These are phyloP conservation scores for Platynereis dumerilii DNA, from an alignment of 2,888 invertebrate genomes.

Conservation along the genomic window DNA sequence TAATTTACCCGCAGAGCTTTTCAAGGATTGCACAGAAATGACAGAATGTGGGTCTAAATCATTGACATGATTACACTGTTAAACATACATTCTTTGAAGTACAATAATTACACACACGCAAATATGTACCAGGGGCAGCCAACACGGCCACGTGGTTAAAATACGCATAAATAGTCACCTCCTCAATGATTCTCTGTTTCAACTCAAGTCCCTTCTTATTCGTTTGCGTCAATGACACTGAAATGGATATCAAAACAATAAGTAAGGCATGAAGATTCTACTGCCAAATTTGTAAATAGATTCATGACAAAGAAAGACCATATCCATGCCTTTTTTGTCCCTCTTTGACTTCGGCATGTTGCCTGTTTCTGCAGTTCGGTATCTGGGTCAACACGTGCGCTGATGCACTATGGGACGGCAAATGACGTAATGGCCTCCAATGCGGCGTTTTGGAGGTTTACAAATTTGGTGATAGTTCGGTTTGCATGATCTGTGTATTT, in stretches of 20 bases:
- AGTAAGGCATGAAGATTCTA: not conserved
- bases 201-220: conserved; percentile 86
- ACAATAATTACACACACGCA: no score
- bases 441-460: conserved; percentile 6
- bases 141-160: no score
- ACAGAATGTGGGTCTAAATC: no score
- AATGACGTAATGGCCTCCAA: not conserved
- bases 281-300: not conserved
- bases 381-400: conserved; percentile 10
- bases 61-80: no score
- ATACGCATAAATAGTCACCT: conserved; percentile 62
- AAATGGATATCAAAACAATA: conserved; percentile 56
- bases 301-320: not conserved
- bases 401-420: no score
- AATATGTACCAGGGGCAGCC: no score
- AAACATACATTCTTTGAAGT: no score
- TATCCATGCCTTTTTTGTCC: conserved; percentile 30
- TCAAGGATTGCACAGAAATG: no score
- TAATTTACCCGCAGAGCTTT: conserved; percentile 9
- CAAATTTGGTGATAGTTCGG: conserved; percentile 10
- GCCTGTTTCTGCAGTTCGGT: not conserved
- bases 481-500: not conserved
- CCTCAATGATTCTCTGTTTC: conserved; percentile 88
- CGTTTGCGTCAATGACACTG: conserved; percentile 94
- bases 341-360: conserved; percentile 37